Conservation (phyloP, 2,113 vertebrate genomes). For the Cynocephalus volans region DNA sequence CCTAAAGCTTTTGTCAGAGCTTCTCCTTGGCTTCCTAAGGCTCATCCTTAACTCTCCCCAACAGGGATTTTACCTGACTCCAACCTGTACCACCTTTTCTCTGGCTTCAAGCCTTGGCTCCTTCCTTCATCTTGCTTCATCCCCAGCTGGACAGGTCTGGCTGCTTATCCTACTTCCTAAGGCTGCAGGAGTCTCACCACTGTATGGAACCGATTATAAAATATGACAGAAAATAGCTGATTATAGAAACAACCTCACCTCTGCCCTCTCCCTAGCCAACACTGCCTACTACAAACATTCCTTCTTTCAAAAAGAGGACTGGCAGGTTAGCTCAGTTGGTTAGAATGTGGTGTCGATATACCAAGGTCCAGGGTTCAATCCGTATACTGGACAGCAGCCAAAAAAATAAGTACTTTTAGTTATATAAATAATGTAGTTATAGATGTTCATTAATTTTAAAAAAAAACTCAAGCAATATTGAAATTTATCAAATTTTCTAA, state of each 20-base stretch:
- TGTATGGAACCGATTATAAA: background rate
- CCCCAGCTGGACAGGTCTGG: background rate
- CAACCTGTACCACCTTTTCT: background rate
- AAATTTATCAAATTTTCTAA: background rate
- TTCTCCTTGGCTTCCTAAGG: background rate
- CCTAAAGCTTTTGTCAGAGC: background rate
- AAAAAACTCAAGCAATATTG: background rate
- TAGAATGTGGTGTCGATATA: too few relatives aligned
- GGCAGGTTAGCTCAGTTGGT: too few relatives aligned
- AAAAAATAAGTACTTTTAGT: background rate
- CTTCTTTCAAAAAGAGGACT: background rate
- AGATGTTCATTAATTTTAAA: background rate
- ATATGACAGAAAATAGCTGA: accelerated
- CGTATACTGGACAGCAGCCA: too few relatives aligned
- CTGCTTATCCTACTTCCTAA: background rate
- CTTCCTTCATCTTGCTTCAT: background rate
- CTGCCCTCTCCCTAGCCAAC: background rate
- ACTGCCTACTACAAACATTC: background rate
- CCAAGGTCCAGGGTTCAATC: too few relatives aligned
- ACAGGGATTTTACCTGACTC: too few relatives aligned
- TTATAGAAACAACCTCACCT: background rate
- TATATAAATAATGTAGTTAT: background rate
- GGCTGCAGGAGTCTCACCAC: background rate
- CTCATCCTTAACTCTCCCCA: background rate
- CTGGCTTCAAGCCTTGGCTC: background rate